A percentile compares a stretch with the other conserved stretches of the same genome.
Conservation (phyloP, 1,140 invertebrate genomes). For the Chlorops oryzae region DNA sequence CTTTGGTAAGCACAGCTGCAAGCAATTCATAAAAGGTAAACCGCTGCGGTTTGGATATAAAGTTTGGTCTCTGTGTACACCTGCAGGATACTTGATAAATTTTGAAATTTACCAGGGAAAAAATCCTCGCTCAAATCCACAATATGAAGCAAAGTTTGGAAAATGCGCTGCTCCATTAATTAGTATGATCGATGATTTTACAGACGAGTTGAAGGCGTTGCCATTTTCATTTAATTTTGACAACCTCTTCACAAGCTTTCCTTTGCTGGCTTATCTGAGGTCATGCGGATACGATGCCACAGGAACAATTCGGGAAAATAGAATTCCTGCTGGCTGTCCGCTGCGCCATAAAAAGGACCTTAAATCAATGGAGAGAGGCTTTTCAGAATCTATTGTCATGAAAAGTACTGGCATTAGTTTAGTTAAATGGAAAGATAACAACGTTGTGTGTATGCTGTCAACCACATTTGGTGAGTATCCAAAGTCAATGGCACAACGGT, state of each 20-base stretch:
- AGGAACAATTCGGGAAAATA: constrained; percentile 26
- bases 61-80: too few relatives aligned
- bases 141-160: constrained; percentile 24
- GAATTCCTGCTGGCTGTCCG: constrained; percentile 18
- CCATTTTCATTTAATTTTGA: constrained; percentile 27
- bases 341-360: constrained; percentile 16
- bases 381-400: constrained; percentile 2
- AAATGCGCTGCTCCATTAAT: constrained; percentile 26
- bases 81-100: too few relatives aligned
- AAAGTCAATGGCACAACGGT: constrained; percentile 1
- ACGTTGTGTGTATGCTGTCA: constrained; percentile 23
- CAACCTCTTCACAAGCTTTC: constrained; percentile 30
- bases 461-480: constrained; percentile 21
- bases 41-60: too few relatives aligned
- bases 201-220: constrained; percentile 9
- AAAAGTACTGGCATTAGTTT: constrained; percentile 7
- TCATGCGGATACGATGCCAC: constrained; percentile 17
- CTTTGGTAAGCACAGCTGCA: constrained; percentile 29
- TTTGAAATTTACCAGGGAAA: constrained; percentile 37
- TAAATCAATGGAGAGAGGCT: constrained; percentile 15
- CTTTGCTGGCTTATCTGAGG: constrained; percentile 21
- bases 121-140: constrained; percentile 14
- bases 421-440: constrained; percentile 17
- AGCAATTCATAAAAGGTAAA: constrained; percentile 30
- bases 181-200: constrained; percentile 25